Conservation (phyloP, 2,888 invertebrate genomes). For the Lacanobia wlatinum region DNA sequence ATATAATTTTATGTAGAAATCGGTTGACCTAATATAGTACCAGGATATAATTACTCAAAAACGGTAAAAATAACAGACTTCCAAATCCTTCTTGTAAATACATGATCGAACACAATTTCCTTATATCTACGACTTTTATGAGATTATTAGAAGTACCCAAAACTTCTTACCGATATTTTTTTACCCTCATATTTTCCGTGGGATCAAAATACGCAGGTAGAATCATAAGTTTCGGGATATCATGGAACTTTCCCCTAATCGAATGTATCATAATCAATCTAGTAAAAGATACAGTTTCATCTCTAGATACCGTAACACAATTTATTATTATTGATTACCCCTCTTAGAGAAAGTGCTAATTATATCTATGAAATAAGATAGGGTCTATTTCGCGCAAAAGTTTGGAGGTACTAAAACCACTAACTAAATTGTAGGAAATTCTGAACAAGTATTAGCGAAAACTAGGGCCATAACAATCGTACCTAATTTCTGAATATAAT, state of each 20-base stretch:
- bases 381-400: constrained; percentile 31
- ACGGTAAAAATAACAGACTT: too few species aligned
- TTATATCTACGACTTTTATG: not conserved
- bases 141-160: constrained; percentile 25
- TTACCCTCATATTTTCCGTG: constrained; percentile 10
- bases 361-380: constrained; percentile 39
- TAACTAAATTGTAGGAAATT: constrained; percentile 36
- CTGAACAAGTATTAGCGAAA: constrained; percentile 32
- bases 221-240: constrained; percentile 35
- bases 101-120: constrained; percentile 21
- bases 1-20: too few species aligned
- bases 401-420: constrained; percentile 32
- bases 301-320: constrained; percentile 21
- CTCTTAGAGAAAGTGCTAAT: constrained; percentile 20
- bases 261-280: constrained; percentile 55
- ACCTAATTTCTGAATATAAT: constrained; percentile 40
- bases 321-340: constrained; percentile 51
- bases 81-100: not conserved
- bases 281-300: constrained; percentile 31
- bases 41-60: too few species aligned
- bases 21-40: too few species aligned
- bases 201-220: constrained; percentile 25
- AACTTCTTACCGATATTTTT: constrained; percentile 29
- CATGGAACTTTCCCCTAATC: constrained; percentile 39
- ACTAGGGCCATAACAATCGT: constrained; percentile 39